These are phyloP conservation scores for Palythoa grandiflora DNA, from an alignment of 92 coral and sea anemone species.

Conservation along the genomic window DNA sequence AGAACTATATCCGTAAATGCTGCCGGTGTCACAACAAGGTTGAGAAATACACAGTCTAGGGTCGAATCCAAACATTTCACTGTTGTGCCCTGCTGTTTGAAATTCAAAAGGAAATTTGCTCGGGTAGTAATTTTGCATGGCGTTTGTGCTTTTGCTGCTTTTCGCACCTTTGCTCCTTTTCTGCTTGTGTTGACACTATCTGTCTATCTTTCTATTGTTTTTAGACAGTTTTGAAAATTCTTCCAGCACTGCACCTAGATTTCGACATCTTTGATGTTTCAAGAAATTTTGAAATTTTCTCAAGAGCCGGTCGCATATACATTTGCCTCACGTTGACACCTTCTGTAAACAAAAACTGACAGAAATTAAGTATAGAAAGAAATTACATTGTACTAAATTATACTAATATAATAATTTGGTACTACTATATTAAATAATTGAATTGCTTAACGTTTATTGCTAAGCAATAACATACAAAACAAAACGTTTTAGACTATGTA, in stretches of 20 bases:
- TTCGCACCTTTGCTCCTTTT: neutral
- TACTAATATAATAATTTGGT: too few relatives aligned
- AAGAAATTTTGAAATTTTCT: conserved; percentile 10
- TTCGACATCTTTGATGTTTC: conserved; percentile 12
- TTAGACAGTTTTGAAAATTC: conserved; percentile 6
- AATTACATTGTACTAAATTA: too few relatives aligned
- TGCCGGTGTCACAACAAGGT: neutral
- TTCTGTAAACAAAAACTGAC: neutral
- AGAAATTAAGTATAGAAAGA: neutral
- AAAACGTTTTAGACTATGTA: too few relatives aligned
- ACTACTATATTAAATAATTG: too few relatives aligned
- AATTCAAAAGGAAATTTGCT: conserved; percentile 2
- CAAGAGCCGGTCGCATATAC: conserved; percentile 1
- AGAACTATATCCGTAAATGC: neutral
- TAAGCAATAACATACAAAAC: too few relatives aligned
- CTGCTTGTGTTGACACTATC: neutral
- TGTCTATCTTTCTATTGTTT: conserved; percentile 7
- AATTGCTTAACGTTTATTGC: too few relatives aligned
- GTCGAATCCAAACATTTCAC: neutral
- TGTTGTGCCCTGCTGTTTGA: conserved; percentile 1
- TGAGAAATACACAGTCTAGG: neutral
- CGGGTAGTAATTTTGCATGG: neutral
- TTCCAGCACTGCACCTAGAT: conserved; percentile 8
- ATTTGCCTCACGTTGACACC: neutral
- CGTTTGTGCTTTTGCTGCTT: neutral